These are phyloP conservation scores for Caprella mutica DNA, from an alignment of 2,888 invertebrate genomes.

Conservation along the genomic window DNA sequence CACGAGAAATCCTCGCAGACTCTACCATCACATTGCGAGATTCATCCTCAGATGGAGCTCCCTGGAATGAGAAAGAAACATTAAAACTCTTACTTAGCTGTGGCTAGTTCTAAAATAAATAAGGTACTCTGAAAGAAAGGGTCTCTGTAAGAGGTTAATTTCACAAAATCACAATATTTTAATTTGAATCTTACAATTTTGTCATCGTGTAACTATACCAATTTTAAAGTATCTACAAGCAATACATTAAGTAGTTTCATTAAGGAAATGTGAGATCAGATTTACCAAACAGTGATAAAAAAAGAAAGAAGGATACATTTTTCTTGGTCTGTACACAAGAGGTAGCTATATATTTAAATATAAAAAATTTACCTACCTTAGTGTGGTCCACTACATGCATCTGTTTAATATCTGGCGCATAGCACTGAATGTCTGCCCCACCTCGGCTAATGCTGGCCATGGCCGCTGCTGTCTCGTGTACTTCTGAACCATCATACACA, in stretches of 20 bases:
- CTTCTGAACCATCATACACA: slow-evolving; percentile 48
- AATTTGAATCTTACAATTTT: no score
- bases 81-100: no score
- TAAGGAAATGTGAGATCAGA: slow-evolving; percentile 31
- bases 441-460: slow-evolving; percentile 42
- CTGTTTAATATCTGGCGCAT: slow-evolving; percentile 44
- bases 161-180: no score
- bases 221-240: no score
- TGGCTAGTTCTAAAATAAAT: no score
- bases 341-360: background rate
- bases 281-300: no score
- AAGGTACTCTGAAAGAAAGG: no score
- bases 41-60: slow-evolving; percentile 34
- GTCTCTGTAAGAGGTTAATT: no score
- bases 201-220: no score
- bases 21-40: slow-evolving; percentile 47
- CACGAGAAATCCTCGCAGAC: slow-evolving; percentile 47
- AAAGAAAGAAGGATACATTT: no score
- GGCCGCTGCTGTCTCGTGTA: slow-evolving; percentile 46
- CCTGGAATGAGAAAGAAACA: slow-evolving; percentile 28
- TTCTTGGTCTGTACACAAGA: background rate
- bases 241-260: no score
- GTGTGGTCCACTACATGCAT: slow-evolving; percentile 45
- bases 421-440: slow-evolving; percentile 41
- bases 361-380: slow-evolving; percentile 39